Percentiles rank a stretch among this genome's conserved stretches.
Conservation (phyloP, 2,113 vertebrate genomes). For the Todiramphus saurophagus region DNA sequence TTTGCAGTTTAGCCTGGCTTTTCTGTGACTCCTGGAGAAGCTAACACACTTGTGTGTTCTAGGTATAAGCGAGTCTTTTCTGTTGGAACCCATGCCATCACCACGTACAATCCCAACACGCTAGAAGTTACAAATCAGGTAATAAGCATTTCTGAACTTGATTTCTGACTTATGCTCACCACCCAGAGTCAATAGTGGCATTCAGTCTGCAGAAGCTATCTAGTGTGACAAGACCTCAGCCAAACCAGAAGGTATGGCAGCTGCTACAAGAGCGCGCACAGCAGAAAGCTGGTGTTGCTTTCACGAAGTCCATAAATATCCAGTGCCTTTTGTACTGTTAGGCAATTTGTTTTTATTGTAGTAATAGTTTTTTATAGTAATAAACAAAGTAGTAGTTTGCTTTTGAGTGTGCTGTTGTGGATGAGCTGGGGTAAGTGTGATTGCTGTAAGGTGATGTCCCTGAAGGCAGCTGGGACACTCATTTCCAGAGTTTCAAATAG, state of each 20-base stretch:
- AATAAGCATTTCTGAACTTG: conserved; percentile 3
- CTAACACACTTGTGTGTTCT: conserved; percentile 13
- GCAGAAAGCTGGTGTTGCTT: not conserved
- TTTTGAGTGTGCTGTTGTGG: not conserved
- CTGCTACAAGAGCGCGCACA: not conserved
- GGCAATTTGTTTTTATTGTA: not conserved
- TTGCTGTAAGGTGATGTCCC: not conserved
- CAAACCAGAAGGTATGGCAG: not conserved
- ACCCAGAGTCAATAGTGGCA: not conserved
- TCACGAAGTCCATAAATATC: not conserved
- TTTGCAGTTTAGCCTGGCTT: not conserved
- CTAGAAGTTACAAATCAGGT: conserved; percentile 99
- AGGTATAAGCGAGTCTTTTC: conserved; percentile 99
- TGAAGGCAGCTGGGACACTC: not conserved
- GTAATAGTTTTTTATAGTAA: too few relatives aligned
- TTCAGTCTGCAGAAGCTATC: not conserved
- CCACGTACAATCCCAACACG: conserved; percentile 96
- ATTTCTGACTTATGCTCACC: not conserved
- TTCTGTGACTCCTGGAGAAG: not conserved
- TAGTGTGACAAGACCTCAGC: not conserved
- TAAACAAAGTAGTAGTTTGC: not conserved
- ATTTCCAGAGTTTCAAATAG: not conserved
- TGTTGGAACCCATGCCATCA: conserved; percentile 93
- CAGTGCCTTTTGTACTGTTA: not conserved
- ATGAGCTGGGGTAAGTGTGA: not conserved